Base-by-base conservation (phyloP, 2,888 invertebrate species). In the Crepidodera aurea region DNA sequence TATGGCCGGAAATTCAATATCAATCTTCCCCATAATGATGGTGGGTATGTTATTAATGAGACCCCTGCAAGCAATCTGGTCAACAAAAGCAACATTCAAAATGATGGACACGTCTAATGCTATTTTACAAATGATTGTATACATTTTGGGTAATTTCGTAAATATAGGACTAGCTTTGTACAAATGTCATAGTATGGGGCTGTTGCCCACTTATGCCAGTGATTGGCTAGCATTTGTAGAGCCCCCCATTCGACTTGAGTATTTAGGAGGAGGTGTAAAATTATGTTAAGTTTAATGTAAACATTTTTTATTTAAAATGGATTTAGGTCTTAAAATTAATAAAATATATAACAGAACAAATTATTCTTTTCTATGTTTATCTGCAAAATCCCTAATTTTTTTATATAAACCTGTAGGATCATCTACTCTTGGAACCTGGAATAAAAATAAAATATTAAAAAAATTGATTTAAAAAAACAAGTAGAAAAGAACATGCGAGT, bases 1-100 rank as follows among this genome's bases (percentile, higher is more conserved):
- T 82, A 99, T 99, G 99, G 96, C 98, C 55, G 98, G 98, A 13
- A 98, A 96, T 81, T 96, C 98, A 0, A 98, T 99, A 75, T 98
- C 98, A 0, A 98, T 99, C 74, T 98, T 99, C 76, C 99, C 99
- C 0, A 99, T 99, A 48, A 99, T 99, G 99, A 99, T 99, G 99
- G 97, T 99, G 6, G 98, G 97, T 40, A 99, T 99, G 99, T 87
- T 99, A 83, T 91, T 98, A 73, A 92, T 98, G 75, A 85, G 98
- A 65, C 98, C 98, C 1, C 88, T 98, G 19, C 98, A 98, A 83
- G 97, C 98, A 1, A 85, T 99, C 59, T 94, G 98, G 79, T 85
- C 94, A 0, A 92, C 96, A 32, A 91, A 91, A 76, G 89, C 90
- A 67, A 92, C 96, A 25, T 97, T 97, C 76, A 96, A 96, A 83